phyloP scores from a whole-genome alignment of 2,797 vertebrate species.

The Gymnothorax reevesii region DNA sequence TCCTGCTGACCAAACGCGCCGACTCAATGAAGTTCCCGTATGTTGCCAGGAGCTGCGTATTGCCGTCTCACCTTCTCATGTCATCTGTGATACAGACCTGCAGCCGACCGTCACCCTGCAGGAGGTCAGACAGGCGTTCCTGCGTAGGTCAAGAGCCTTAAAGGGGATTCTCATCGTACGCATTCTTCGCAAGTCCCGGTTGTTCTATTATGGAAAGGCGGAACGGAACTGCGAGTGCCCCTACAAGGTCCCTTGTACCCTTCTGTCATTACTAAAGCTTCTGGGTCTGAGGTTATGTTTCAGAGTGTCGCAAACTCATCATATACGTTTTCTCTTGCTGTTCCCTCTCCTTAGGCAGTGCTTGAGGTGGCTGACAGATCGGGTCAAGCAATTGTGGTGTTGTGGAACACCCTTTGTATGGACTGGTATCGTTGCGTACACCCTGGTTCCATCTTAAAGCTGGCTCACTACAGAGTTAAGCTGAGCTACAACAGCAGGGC shows the following conservation, averaged over 20 bases:
- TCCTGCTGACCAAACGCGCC: not conserved
- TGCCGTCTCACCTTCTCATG: not conserved
- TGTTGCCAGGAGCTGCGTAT: not conserved
- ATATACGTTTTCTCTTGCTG: not conserved
- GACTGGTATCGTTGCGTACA: slow-evolving; percentile 67
- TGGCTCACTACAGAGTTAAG: slow-evolving; percentile 68
- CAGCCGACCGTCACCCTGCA: slow-evolving; percentile 56
- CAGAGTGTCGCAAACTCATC: not conserved
- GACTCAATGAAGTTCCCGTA: not conserved
- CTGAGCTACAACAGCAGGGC: slow-evolving; percentile 55
- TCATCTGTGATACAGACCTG: slow-evolving; percentile 42
- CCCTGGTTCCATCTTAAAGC: slow-evolving; percentile 69
- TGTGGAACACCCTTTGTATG: slow-evolving; percentile 75
- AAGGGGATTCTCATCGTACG: slow-evolving; percentile 62
- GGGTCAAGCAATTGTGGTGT: slow-evolving; percentile 63
- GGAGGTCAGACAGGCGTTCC: slow-evolving; percentile 56
- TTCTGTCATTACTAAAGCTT: not conserved
- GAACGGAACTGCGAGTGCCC: slow-evolving; percentile 69
- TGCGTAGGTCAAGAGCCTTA: slow-evolving; percentile 31
- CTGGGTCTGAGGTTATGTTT: not conserved
- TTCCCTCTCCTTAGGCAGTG: slow-evolving; percentile 53
- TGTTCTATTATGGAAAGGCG: slow-evolving; percentile 69
- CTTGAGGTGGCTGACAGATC: slow-evolving; percentile 68
- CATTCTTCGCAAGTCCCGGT: slow-evolving; percentile 67
- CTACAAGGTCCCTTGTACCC: slow-evolving; percentile 65